phyloP scores from a whole-genome alignment of 2,113 vertebrate species.

The Zosterops japonicus region DNA sequence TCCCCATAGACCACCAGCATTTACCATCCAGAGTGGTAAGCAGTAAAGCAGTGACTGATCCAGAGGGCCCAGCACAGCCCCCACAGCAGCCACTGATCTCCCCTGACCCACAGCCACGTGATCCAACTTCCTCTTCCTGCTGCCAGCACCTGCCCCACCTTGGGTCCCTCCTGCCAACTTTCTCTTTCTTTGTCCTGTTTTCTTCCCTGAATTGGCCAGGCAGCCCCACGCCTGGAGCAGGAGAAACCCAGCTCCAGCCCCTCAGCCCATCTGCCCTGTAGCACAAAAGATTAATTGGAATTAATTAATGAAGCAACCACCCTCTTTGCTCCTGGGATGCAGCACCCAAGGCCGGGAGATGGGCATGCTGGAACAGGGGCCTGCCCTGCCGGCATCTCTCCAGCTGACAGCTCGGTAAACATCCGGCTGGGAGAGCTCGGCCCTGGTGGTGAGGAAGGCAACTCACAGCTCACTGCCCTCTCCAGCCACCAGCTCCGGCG shows the following conservation, averaged over 20 bases:
- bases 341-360: not conserved
- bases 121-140: not conserved
- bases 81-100: not conserved
- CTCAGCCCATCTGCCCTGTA: rapidly evolving
- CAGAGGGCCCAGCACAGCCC: rapidly evolving
- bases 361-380: not conserved
- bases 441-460: not conserved
- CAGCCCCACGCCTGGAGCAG: rapidly evolving
- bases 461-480: not conserved
- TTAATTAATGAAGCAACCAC: not conserved
- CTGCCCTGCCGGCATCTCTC: not conserved
- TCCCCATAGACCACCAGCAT: not conserved
- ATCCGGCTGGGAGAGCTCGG: not conserved
- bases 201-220: no score
- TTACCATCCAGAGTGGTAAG: rapidly evolving
- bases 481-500: not conserved
- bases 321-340: not conserved
- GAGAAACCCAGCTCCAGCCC: not conserved
- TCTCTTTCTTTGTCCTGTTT: not conserved
- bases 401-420: not conserved
- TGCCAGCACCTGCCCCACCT: not conserved
- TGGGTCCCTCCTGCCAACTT: not conserved
- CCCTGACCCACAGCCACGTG: rapidly evolving
- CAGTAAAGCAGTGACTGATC: not conserved
- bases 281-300: not conserved